These are phyloP conservation scores for Lumbricus terrestris DNA, from an alignment of 2,888 invertebrate genomes.

Conservation along the genomic window DNA sequence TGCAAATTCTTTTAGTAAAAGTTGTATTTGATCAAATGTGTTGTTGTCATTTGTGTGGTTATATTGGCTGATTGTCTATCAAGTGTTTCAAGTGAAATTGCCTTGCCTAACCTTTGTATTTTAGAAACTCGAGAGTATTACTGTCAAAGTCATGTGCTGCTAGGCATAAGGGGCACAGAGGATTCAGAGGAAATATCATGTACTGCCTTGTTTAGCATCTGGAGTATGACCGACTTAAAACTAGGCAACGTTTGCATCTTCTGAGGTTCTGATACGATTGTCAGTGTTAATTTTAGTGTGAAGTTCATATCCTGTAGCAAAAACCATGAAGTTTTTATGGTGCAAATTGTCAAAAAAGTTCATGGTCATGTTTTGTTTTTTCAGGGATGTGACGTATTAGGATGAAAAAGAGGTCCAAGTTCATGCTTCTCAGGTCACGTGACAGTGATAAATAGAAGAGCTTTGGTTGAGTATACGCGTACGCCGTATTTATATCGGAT, in stretches of 20 bases:
- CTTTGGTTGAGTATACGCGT: background rate
- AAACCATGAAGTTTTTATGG: no score
- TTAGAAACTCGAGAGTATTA: no score
- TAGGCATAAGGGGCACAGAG: background rate
- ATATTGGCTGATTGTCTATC: no score
- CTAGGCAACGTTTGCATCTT: no score
- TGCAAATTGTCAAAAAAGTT: background rate
- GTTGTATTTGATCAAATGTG: background rate
- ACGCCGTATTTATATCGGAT: no score
- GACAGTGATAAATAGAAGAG: background rate
- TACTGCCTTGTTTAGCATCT: background rate
- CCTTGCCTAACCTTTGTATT: no score
- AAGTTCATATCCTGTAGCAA: background rate
- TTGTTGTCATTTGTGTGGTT: background rate
- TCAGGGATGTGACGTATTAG: background rate
- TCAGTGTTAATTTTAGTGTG: background rate
- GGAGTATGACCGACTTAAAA: no score
- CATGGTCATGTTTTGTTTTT: background rate
- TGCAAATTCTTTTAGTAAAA: background rate
- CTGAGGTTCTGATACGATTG: background rate
- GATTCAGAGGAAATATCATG: background rate
- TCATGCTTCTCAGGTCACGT: background rate
- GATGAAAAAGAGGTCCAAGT: background rate
- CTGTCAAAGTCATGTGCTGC: background rate
- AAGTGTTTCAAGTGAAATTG: no score